Base-by-base conservation (phyloP, 1,140 invertebrate genomes). In the Leptinotarsa lineolata region DNA sequence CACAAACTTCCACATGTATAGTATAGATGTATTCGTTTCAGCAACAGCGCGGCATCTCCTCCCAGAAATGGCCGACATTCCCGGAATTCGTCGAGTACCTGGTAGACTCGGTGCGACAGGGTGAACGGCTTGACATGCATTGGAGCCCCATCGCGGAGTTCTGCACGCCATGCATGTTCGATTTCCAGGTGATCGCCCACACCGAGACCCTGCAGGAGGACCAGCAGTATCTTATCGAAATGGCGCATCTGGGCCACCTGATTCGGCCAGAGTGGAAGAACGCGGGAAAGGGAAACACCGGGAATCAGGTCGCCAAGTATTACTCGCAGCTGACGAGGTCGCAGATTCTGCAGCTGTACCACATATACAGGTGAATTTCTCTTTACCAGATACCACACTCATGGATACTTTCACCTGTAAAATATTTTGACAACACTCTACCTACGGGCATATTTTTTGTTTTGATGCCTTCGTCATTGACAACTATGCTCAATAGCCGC, bases 191-290 rank as follows among this genome's bases (percentile, higher is more conserved):
- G 59, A 96, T 97, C 66, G 90, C 94, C 30, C 95, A 96, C 85
- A 96, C 95, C 82, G 94, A 97, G 85, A 95, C 94, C 6, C 85
- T 97, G 60, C 87, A 94, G 86, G 90, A 93, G 78, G 95, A 97
- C 86, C 94, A 95, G 84, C 88, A 91, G 83, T 95, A 92, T 85
- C 86, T 95, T 77, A 93, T 95, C 75, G 89, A 92, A 81, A 88
- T 91, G 84, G 91, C 92, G 48, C 88, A 88, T 45, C 86, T 95
- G n/a, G 88, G 91, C 75, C 88, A 92, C 74, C 87, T 92, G 46
- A 92, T 94, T 70, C 91, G 92, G 80, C 92, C 93, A 1, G 90
- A 93, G 79, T 94, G 93, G 92, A 91, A 91, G 74, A 94, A 94
- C 83, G 90, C 92, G 74, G 92, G 91, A 24, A 91, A 91, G 77